phyloP scores from a whole-genome alignment of 2,888 invertebrate species.

The Eremobia ochroleuca region DNA sequence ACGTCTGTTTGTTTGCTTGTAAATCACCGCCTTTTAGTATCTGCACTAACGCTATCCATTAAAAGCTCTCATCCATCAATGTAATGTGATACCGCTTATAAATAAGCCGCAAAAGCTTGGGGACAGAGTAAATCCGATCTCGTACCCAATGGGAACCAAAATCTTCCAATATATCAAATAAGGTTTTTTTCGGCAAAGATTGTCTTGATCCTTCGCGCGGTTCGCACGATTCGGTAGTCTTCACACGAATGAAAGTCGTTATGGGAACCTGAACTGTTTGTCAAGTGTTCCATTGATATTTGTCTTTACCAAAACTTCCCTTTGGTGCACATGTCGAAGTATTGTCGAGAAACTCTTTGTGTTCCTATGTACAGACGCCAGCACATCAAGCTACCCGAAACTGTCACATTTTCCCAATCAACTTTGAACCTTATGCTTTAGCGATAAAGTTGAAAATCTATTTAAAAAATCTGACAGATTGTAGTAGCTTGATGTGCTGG shows the following conservation, averaged over 20 bases:
- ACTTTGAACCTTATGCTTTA: no score
- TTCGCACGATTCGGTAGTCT: constrained; percentile 48
- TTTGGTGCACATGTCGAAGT: constrained; percentile 26
- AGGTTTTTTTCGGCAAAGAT: constrained; percentile 61
- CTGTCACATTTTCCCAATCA: no score
- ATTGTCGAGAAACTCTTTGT: not conserved
- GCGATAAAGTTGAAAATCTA: no score
- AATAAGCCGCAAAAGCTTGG: constrained; percentile 72
- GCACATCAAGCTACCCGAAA: no score
- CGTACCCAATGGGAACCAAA: constrained; percentile 61
- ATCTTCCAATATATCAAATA: constrained; percentile 72
- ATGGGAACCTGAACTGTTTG: constrained; percentile 46
- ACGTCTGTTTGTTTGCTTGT: constrained; percentile 57
- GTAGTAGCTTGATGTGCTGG: no score
- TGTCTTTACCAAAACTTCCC: constrained; percentile 39
- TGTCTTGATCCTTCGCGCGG: constrained; percentile 51
- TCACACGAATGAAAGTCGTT: constrained; percentile 52
- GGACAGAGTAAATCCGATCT: constrained; percentile 72
- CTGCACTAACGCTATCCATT: constrained; percentile 74
- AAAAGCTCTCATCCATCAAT: constrained; percentile 79
- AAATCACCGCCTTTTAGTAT: constrained; percentile 63
- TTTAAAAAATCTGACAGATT: no score
- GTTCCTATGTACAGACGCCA: not conserved
- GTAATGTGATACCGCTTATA: constrained; percentile 81
- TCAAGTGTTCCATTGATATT: constrained; percentile 40